phyloP scores from a whole-genome alignment of 2,113 vertebrate genomes.

The Arizona elegans region DNA sequence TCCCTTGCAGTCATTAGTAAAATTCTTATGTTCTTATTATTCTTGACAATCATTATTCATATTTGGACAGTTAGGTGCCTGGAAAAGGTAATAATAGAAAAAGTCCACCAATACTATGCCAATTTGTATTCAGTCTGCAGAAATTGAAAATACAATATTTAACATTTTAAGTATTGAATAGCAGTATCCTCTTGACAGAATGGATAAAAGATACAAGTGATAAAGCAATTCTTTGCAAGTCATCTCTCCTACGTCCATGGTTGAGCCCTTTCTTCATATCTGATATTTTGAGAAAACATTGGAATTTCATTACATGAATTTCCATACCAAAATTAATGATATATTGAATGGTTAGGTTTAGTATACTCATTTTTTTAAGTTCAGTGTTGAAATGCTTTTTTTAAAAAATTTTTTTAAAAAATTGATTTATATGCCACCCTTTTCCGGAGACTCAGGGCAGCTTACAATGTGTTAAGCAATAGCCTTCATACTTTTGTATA shows the following conservation, averaged over 20 bases:
- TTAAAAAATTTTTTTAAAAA: no score
- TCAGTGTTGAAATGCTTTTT: not conserved
- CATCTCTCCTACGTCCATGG: not conserved
- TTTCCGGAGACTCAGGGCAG: no score
- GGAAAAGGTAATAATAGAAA: not conserved
- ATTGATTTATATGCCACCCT: no score
- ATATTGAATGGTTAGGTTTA: not conserved
- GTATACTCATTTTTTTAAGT: conserved; percentile 24
- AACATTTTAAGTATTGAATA: not conserved
- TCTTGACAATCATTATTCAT: not conserved
- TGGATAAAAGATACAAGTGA: not conserved
- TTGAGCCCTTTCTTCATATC: not conserved
- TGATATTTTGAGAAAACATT: not conserved
- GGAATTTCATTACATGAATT: not conserved
- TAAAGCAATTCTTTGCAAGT: not conserved
- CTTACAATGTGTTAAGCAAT: no score
- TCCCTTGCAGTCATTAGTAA: not conserved
- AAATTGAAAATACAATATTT: not conserved
- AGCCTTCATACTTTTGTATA: no score
- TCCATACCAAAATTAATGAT: not conserved
- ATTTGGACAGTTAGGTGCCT: not conserved
- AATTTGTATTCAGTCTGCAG: not conserved
- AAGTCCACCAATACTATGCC: not conserved
- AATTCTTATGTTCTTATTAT: not conserved
- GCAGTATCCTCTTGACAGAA: not conserved